phyloP scores from a whole-genome alignment of 2,113 vertebrate genomes.

The Crotalus tigris region DNA sequence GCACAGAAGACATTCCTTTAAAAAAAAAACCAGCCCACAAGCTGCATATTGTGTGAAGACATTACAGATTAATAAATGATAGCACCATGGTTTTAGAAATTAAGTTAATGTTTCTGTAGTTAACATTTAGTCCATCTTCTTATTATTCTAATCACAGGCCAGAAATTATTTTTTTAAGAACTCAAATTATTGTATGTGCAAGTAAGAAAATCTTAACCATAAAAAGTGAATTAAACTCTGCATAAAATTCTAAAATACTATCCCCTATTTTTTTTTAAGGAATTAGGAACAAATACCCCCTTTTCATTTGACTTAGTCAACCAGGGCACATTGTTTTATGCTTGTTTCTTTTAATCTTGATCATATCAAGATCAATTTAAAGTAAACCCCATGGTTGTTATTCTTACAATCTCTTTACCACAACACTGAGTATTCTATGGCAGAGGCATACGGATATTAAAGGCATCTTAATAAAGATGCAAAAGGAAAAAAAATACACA shows the following conservation, averaged over 20 bases:
- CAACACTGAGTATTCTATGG: constrained; percentile 86
- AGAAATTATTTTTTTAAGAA: constrained; percentile 84
- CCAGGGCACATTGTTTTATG: constrained; percentile 77
- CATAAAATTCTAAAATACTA: constrained; percentile 90
- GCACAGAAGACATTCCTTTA: constrained; percentile 77
- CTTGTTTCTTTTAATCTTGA: constrained; percentile 84
- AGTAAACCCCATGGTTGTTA: constrained; percentile 81
- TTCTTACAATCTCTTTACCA: constrained; percentile 83
- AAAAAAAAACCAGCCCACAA: constrained; percentile 87
- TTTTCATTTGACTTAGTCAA: constrained; percentile 84
- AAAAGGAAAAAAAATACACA: constrained; percentile 81
- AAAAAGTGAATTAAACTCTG: constrained; percentile 88
- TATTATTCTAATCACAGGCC: constrained; percentile 89
- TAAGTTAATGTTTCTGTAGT: constrained; percentile 89
- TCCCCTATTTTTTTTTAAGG: constrained; percentile 86
- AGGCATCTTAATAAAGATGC: constrained; percentile 87
- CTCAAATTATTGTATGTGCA: constrained; percentile 95
- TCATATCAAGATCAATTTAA: constrained; percentile 85
- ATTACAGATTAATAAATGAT: constrained; percentile 88
- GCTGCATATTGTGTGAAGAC: constrained; percentile 83
- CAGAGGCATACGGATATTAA: constrained; percentile 85
- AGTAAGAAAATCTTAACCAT: constrained; percentile 93
- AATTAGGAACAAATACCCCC: constrained; percentile 82
- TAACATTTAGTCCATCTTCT: constrained; percentile 88
- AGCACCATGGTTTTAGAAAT: constrained; percentile 93